phyloP scores from a whole-genome alignment of 2,888 invertebrate species.

The Notocelia uddmanniana region DNA sequence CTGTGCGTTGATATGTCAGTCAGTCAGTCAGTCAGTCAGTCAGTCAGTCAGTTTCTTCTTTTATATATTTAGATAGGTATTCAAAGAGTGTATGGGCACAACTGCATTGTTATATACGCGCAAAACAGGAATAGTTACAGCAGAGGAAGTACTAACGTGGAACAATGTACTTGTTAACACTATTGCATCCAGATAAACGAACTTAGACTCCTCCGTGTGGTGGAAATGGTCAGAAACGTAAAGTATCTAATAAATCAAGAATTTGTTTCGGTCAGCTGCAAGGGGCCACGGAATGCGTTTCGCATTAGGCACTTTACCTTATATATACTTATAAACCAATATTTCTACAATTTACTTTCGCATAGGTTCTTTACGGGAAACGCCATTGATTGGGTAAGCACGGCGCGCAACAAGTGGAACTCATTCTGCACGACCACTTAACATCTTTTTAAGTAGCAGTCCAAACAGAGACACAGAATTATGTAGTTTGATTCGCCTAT shows the following conservation, averaged over 20 bases:
- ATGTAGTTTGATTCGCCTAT: slow-evolving; percentile 38
- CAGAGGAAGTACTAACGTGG: background rate
- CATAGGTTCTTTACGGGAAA: background rate
- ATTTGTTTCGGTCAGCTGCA: slow-evolving; percentile 4
- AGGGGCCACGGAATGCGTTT: background rate
- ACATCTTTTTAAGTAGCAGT: slow-evolving; percentile 38
- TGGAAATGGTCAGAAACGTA: background rate
- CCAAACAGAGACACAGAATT: slow-evolving; percentile 22
- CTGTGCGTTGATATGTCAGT: no score
- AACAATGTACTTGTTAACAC: background rate
- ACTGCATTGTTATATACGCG: no score
- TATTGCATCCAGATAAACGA: slow-evolving; percentile 1
- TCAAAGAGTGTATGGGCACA: no score
- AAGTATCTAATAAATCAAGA: background rate
- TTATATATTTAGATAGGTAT: no score
- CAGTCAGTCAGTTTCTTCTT: no score
- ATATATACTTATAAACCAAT: background rate
- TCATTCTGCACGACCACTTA: slow-evolving; percentile 21
- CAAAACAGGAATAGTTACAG: no score
- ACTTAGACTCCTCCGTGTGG: background rate
- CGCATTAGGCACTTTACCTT: background rate
- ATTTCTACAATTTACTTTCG: background rate
- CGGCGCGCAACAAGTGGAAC: slow-evolving; percentile 38
- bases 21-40: no score
- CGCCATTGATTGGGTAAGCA: background rate